A percentile compares a stretch with the other conserved stretches of the same genome.
These are phyloP conservation scores for Tethya wilhelma DNA, from an alignment of 37 sponge, comb jelly and placozoan genomes.

Conservation along the genomic window DNA sequence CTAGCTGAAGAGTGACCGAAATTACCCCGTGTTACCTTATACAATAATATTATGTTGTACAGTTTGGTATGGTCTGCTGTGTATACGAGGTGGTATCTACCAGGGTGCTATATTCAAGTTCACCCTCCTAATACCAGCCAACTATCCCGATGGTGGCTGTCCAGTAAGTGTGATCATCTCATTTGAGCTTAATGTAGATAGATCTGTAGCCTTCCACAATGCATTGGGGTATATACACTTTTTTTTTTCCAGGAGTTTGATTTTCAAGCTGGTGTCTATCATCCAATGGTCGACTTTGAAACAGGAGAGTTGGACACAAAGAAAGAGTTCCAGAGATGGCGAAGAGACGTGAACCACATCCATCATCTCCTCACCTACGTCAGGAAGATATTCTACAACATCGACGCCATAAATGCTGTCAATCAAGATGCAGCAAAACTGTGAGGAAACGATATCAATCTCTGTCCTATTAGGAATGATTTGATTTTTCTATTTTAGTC, in stretches of 20 bases:
- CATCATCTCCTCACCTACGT: conserved; percentile 67
- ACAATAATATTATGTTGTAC: not conserved
- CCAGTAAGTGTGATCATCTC: conserved; percentile 58
- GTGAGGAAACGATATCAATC: conserved; percentile 41
- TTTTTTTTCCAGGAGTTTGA: conserved; percentile 55
- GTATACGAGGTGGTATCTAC: conserved; percentile 69
- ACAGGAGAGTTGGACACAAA: conserved; percentile 78
- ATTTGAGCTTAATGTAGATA: not conserved
- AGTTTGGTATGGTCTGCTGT: conserved; percentile 87
- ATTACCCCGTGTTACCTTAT: no score
- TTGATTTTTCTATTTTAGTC: not conserved
- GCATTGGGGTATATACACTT: not conserved
- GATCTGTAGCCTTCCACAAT: not conserved
- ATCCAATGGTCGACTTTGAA: conserved; percentile 61
- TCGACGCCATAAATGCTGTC: conserved; percentile 45
- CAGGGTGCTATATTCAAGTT: conserved; percentile 77
- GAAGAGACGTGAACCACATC: conserved; percentile 65
- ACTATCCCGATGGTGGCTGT: conserved; percentile 81
- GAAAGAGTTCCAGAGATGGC: conserved; percentile 70
- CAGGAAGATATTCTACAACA: conserved; percentile 63
- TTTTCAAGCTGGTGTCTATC: conserved; percentile 76
- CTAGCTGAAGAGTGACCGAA: not conserved
- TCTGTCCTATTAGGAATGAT: not conserved
- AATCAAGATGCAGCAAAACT: conserved; percentile 72
- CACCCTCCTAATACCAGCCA: conserved; percentile 66